Evolutionary conservation across 1,140 invertebrate genomes (phyloP).

Genomic region (Philopotamus ludificatus): DNA sequence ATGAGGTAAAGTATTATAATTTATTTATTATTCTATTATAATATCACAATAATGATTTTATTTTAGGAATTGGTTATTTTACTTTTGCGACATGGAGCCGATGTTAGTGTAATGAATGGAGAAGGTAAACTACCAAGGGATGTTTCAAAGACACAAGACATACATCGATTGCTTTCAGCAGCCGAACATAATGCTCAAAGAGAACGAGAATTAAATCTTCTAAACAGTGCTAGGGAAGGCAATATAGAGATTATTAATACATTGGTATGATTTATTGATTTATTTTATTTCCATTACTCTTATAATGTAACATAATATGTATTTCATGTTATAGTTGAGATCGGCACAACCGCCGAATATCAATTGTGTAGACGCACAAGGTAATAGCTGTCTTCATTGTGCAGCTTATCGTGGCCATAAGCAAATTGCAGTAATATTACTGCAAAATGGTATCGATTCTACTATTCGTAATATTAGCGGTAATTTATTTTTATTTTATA

Average conservation of each 20-base stretch:
- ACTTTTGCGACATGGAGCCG: slow-evolving; percentile 67
- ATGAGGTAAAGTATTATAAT: slow-evolving; percentile 46
- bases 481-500: slow-evolving; percentile 39
- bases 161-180: slow-evolving; percentile 60
- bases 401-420: slow-evolving; percentile 66
- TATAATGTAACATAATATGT: slow-evolving; percentile 6
- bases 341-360: slow-evolving; percentile 51
- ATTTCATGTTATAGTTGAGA: slow-evolving; percentile 46
- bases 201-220: slow-evolving; percentile 56
- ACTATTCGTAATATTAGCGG: slow-evolving; percentile 56
- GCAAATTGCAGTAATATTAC: slow-evolving; percentile 63
- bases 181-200: slow-evolving; percentile 60
- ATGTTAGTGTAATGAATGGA: slow-evolving; percentile 69
- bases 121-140: slow-evolving; percentile 62
- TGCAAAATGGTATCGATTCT: slow-evolving; percentile 63
- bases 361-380: slow-evolving; percentile 56
- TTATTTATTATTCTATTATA: not conserved
- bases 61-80: slow-evolving; percentile 70
- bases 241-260: slow-evolving; percentile 57
- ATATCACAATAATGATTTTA: slow-evolving; percentile 1
- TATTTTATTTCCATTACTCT: not conserved
- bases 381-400: slow-evolving; percentile 70
- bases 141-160: slow-evolving; percentile 58
- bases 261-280: slow-evolving; percentile 57
- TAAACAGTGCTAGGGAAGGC: slow-evolving; percentile 62